phyloP scores from a whole-genome alignment of 2,113 vertebrate species.

The Lamprotornis superbus region DNA sequence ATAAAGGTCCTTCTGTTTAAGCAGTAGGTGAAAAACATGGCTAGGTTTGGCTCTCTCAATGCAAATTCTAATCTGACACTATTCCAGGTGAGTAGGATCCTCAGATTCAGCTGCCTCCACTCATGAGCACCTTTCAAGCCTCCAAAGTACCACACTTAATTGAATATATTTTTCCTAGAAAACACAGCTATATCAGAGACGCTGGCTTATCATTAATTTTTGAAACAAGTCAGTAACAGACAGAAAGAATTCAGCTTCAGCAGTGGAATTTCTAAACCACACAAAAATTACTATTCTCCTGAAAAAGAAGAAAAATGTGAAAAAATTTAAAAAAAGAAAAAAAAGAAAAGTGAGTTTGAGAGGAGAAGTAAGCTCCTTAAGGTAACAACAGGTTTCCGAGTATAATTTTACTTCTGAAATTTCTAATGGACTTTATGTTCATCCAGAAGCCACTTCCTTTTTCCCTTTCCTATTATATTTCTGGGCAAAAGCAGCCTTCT shows the following conservation, averaged over 20 bases:
- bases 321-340: background rate
- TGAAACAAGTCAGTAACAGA: background rate
- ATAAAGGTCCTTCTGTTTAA: background rate
- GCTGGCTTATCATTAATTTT: background rate
- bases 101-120: background rate
- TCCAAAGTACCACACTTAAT: background rate
- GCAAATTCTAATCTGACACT: background rate
- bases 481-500: background rate
- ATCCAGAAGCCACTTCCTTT: background rate
- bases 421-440: background rate
- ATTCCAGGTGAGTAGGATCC: background rate
- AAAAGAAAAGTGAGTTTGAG: rapidly evolving
- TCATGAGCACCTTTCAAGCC: background rate
- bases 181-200: background rate
- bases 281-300: background rate
- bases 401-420: background rate
- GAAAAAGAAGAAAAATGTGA: background rate
- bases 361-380: background rate
- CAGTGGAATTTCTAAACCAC: background rate
- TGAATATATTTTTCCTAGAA: background rate
- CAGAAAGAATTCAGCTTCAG: background rate
- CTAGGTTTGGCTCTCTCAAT: background rate
- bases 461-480: background rate
- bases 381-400: background rate
- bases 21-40: background rate